A percentile compares a stretch with the other conserved stretches of the same genome.
These are phyloP conservation scores for Zosterops borbonicus DNA, from an alignment of 2,113 vertebrate genomes.

Conservation along the genomic window DNA sequence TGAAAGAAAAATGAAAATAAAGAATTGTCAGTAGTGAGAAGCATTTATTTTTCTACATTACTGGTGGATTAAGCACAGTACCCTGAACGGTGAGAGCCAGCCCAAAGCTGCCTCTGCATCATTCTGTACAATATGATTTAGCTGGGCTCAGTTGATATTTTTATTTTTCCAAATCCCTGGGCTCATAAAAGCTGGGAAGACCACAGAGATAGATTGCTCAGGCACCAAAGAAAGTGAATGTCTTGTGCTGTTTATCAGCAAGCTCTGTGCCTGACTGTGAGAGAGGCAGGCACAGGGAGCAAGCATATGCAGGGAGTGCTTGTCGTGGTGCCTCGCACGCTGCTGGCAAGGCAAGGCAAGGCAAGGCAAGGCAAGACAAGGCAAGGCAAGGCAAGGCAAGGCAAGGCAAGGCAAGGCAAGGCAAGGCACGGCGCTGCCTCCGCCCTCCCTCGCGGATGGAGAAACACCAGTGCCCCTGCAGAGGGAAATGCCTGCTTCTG, in stretches of 20 bases:
- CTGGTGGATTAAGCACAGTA: background rate
- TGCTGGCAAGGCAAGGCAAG: background rate
- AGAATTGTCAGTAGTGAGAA: background rate
- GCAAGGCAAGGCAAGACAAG: too few relatives aligned
- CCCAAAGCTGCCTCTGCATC: background rate
- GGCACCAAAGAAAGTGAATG: background rate
- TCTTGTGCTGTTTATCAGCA: background rate
- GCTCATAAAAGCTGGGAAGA: background rate
- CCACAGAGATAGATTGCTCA: constrained; percentile 8
- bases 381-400: too few relatives aligned
- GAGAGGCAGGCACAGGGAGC: background rate
- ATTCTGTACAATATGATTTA: background rate
- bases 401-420: too few relatives aligned
- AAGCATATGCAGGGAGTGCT: background rate
- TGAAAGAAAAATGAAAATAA: background rate
- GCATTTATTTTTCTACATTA: background rate
- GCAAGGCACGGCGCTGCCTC: background rate
- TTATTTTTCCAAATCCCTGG: constrained; percentile 12
- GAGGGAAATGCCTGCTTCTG: background rate
- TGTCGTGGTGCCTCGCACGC: background rate
- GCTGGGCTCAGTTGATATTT: background rate
- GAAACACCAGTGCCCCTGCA: background rate
- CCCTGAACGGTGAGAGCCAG: background rate
- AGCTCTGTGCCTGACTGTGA: background rate
- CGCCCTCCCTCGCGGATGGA: background rate